phyloP scores from a whole-genome alignment of 2,113 vertebrate species.

The Anolis sagrei region DNA sequence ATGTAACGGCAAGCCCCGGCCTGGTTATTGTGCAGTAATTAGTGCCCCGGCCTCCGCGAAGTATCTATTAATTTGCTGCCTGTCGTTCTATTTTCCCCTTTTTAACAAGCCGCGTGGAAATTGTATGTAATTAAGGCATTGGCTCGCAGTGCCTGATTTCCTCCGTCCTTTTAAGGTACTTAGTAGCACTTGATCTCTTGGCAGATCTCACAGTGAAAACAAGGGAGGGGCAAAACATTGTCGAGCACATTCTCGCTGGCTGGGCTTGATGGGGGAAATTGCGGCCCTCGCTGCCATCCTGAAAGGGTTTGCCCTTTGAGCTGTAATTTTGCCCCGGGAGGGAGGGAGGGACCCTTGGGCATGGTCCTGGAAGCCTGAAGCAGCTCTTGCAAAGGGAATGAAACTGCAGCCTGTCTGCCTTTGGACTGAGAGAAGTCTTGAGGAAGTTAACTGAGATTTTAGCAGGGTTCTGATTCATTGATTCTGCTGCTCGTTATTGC shows the following conservation, averaged over 20 bases:
- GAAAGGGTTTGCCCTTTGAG: neutral
- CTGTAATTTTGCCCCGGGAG: neutral
- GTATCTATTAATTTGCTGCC: conserved; percentile 8
- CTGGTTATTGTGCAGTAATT: neutral
- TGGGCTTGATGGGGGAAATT: neutral
- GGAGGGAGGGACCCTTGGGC: neutral
- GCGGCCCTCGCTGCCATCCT: neutral
- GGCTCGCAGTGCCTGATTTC: neutral
- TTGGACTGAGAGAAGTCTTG: neutral
- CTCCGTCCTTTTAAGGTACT: neutral
- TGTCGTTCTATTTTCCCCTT: neutral
- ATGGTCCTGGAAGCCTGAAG: neutral
- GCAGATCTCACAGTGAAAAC: neutral
- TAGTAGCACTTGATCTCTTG: neutral
- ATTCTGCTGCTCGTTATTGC: too few species aligned
- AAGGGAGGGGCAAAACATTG: neutral
- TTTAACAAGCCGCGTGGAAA: neutral
- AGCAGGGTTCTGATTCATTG: too few species aligned
- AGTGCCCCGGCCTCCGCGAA: neutral
- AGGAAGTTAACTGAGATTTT: too few species aligned
- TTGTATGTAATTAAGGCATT: conserved; percentile 13
- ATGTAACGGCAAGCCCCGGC: neutral
- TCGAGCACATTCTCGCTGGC: neutral
- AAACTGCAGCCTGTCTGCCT: neutral
- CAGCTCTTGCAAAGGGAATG: neutral